Evolutionary conservation across 2,113 vertebrate genomes (phyloP), one percentile per base, ranked within the genome.

Genomic region (Etia nguti): DNA sequence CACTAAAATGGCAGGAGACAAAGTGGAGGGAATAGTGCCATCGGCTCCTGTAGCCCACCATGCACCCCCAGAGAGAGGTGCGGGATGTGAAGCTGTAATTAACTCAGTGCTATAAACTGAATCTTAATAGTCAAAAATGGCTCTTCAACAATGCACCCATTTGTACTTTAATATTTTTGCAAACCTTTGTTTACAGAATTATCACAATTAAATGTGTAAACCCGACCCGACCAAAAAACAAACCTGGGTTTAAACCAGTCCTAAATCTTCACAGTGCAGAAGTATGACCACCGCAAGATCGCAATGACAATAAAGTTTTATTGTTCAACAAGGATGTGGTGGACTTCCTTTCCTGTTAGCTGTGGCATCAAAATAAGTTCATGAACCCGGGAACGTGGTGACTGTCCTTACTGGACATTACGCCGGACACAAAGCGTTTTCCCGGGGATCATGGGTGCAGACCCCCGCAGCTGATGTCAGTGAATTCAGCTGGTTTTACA

Each of bases 301-400:
- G 0, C 41, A 48, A 1, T 4, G 1, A 20, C 41, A 48, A 65
- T 0, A 0, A 48, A 11, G 9, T 29, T 75, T 48, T 12, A 75
- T 48, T 29, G 24, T 29, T 75, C 6, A 48, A 48, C 15, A 29
- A 75, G 70, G 70, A 48, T 75, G 41, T 75, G 41, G 70, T 29
- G 70, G 24, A 48, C 70, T 75, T 75, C 41, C 41, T 75, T 12
- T 75, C 41, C 70, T 4, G 9, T 75, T 18, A 48, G 22, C 15
- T 6, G 9, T 48, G 68, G 1, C 41, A 75, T 48, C 41, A 48
- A 29, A 48, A 29, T 48, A 75, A 1, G 70, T 75, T 75, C 70
- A 75, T 20, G 70, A 75, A 75, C 68, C 68, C 2, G 15, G 60
- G 41, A 46, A 73, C 2, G 41, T 6, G 1, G 41, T 26, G 68